Evolutionary conservation across 2,113 vertebrate species (phyloP).

Genomic region (Caranx ignobilis): DNA sequence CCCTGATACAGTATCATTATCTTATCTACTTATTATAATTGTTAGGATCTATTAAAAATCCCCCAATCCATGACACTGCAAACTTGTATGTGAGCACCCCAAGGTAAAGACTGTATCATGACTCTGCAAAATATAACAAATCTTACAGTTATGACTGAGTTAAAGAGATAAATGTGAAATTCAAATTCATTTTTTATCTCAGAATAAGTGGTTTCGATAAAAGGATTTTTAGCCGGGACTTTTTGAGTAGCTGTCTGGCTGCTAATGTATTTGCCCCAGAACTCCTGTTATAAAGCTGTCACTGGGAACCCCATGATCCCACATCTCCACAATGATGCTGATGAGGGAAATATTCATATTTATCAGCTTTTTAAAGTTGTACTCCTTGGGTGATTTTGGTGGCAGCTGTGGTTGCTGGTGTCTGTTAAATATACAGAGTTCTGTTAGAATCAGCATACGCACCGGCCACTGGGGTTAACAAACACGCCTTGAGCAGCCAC

Average conservation of each 20-base stretch:
- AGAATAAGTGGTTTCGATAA: not conserved
- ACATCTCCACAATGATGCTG: not conserved
- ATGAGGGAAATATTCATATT: not conserved
- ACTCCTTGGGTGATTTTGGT: not conserved
- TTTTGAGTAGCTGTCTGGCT: not conserved
- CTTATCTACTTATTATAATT: not conserved
- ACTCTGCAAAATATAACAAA: not conserved
- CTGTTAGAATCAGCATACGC: not conserved
- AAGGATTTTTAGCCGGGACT: not conserved
- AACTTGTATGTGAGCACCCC: too few species aligned
- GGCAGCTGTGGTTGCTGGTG: not conserved
- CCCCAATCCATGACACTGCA: not conserved
- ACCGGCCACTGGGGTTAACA: not conserved
- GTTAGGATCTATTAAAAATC: not conserved
- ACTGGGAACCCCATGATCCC: not conserved
- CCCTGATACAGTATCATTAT: not conserved
- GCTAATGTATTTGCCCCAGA: not conserved
- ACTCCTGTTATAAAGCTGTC: not conserved
- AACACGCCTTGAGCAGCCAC: not conserved
- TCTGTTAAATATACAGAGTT: too few species aligned
- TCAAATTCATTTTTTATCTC: not conserved
- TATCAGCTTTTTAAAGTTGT: not conserved
- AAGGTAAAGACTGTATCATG: not conserved
- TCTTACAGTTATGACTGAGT: not conserved
- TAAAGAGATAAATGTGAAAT: not conserved